Percentiles rank a stretch among this genome's conserved stretches.
phyloP scores from a whole-genome alignment of 2,888 invertebrate species.

The Hypomecis atomaria region DNA sequence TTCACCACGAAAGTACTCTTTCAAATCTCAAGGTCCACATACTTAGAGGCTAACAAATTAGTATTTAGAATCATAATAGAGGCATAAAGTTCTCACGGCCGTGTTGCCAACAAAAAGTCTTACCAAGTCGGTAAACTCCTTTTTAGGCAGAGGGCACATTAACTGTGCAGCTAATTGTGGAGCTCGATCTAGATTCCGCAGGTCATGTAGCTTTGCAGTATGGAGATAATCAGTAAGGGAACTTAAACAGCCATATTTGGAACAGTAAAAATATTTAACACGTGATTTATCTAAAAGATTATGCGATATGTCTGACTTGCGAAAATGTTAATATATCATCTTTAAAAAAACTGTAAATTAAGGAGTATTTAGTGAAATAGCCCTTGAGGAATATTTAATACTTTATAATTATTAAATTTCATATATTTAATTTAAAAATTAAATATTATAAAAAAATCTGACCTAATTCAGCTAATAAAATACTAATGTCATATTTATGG shows the following conservation, averaged over 20 bases:
- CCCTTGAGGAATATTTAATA: too few relatives aligned
- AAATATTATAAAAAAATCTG: too few relatives aligned
- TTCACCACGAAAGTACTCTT: conserved; percentile 22
- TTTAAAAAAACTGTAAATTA: too few relatives aligned
- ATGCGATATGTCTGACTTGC: too few relatives aligned
- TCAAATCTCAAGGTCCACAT: conserved; percentile 37
- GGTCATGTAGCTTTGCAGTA: conserved; percentile 28
- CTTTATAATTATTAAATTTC: too few relatives aligned
- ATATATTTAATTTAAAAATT: too few relatives aligned
- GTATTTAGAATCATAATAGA: conserved; percentile 40
- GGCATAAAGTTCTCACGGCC: conserved; percentile 43
- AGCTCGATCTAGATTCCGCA: conserved; percentile 43
- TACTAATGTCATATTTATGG: too few relatives aligned
- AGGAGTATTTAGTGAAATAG: too few relatives aligned
- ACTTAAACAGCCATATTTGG: conserved; percentile 10
- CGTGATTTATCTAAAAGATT: too few relatives aligned
- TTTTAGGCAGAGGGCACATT: conserved; percentile 61
- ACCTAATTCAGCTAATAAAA: too few relatives aligned
- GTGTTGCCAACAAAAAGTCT: conserved; percentile 42
- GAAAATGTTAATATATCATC: too few relatives aligned
- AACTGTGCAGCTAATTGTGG: conserved; percentile 50
- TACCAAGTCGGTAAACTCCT: conserved; percentile 50
- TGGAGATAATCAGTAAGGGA: conserved; percentile 24
- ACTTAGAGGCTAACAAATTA: conserved; percentile 40
- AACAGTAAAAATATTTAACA: too few relatives aligned